phyloP scores from a whole-genome alignment of 2,797 vertebrate species.

The Sardinella longiceps region DNA sequence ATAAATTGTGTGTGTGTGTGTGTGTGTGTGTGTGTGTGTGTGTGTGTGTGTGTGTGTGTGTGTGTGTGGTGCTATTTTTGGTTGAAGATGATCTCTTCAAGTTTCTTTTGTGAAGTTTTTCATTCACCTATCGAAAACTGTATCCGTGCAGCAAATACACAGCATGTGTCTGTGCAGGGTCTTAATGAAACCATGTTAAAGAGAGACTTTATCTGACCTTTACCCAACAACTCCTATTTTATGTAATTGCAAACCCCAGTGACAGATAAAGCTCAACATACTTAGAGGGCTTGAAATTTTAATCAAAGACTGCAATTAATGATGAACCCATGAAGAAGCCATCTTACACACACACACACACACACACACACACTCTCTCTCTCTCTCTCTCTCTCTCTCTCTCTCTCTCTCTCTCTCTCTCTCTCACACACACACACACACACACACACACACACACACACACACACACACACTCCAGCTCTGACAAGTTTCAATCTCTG shows the following conservation, averaged over 20 bases:
- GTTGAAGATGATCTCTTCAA: not conserved
- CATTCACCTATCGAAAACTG: not conserved
- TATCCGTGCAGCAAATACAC: not conserved
- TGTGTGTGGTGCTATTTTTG: not conserved
- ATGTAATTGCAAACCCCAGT: not conserved
- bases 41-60: not conserved
- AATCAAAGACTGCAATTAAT: slow-evolving; percentile 5
- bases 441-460: too few species aligned
- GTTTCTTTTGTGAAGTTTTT: not conserved
- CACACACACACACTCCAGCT: not conserved
- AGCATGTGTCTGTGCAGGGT: not conserved
- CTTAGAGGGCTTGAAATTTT: not conserved
- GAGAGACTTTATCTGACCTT: not conserved
- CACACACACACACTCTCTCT: too few species aligned
- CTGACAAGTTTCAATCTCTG: not conserved
- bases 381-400: not conserved
- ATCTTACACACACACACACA: too few species aligned
- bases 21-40: not conserved
- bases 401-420: not conserved
- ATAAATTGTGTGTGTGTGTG: not conserved
- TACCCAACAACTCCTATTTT: not conserved
- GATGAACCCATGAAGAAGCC: not conserved
- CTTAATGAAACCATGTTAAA: not conserved
- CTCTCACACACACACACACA: not conserved
- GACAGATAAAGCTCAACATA: not conserved